These are phyloP conservation scores for Philhelius pedissequus DNA, from an alignment of 2,888 invertebrate species.

Conservation along the genomic window DNA sequence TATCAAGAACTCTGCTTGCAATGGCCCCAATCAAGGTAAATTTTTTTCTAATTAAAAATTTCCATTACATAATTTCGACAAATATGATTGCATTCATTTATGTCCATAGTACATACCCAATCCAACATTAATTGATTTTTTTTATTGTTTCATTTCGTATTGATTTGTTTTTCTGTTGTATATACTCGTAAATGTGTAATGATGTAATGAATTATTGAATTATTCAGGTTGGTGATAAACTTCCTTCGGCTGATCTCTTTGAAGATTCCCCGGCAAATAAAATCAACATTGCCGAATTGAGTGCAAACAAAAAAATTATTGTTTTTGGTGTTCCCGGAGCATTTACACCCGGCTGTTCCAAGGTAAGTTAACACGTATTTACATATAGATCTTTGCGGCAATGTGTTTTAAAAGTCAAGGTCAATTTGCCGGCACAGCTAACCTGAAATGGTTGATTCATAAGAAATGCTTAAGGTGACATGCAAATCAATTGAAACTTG, in stretches of 20 bases:
- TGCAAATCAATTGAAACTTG: neutral
- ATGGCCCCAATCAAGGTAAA: conserved; percentile 77
- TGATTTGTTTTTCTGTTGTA: too few relatives aligned
- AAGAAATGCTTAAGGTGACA: neutral
- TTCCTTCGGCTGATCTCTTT: conserved; percentile 89
- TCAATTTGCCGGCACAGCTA: conserved; percentile 82
- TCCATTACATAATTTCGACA: conserved; percentile 24
- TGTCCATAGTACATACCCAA: too few relatives aligned
- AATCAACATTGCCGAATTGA: conserved; percentile 87
- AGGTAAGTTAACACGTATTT: conserved; percentile 79
- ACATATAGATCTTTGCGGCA: neutral
- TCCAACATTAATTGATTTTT: neutral
- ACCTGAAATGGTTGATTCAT: neutral
- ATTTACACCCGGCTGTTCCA: conserved; percentile 95
- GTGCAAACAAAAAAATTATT: conserved; percentile 89
- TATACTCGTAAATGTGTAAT: too few relatives aligned
- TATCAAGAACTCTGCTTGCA: conserved; percentile 73
- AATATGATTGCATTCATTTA: neutral
- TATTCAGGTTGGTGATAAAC: conserved; percentile 89
- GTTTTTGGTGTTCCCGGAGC: conserved; percentile 96
- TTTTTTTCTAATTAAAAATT: neutral
- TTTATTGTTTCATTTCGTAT: conserved; percentile 4
- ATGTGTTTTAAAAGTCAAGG: conserved; percentile 72
- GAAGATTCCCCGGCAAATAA: conserved; percentile 93
- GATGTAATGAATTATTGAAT: conserved; percentile 9